Base-by-base conservation (phyloP, 2,888 invertebrate genomes). In the Nysson spinosus region DNA sequence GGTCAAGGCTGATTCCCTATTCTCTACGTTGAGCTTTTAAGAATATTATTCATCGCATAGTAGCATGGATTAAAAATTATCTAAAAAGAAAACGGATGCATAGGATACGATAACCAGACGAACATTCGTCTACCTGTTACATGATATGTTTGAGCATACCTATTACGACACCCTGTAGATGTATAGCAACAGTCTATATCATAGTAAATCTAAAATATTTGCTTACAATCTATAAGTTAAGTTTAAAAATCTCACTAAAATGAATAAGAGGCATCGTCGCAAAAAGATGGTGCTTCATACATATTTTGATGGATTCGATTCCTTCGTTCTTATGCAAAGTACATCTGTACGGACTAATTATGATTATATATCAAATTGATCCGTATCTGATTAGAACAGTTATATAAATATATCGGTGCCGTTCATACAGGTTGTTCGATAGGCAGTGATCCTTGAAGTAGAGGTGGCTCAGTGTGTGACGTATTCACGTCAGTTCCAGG, bases 391-490 rank as follows among this genome's bases (percentile, higher is more conserved):
- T n/a, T n/a, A n/a, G 39, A 51, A 42, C 24, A 32, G 39, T 46
- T 22, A 47, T 14, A 55, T 14, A 20, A 44, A 32, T 28, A 4
- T 34, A 34, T 19, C 19, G 34, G n/a, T 7, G 49, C 39, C 63
- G 61, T 69, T 81, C 73, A 81, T 39, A 77, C 77, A 46, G 79
- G 79, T 66, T 84, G 85, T 65, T 85, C 84, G 66, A 73, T 77
- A 66, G 85, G 80, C 69, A 78, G 74, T 30, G 77, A 67, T 77
- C 77, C 80, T 65, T 78, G 81, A 32, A 70, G 80, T 4, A 70
- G 75, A 34, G 73, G 50, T 12, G 75, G 73, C 47, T 81, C 83
- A 54, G 69, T 79, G 57, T 70, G 75, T 24, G 71, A 68, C 43
- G 68, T 58, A 55, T 75, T 77, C 67, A 73, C 69, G 51, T 78